A percentile compares a stretch with the other conserved stretches of the same genome.
Conservation (phyloP, 2,797 vertebrate species). For the Enteromius treurensis region DNA sequence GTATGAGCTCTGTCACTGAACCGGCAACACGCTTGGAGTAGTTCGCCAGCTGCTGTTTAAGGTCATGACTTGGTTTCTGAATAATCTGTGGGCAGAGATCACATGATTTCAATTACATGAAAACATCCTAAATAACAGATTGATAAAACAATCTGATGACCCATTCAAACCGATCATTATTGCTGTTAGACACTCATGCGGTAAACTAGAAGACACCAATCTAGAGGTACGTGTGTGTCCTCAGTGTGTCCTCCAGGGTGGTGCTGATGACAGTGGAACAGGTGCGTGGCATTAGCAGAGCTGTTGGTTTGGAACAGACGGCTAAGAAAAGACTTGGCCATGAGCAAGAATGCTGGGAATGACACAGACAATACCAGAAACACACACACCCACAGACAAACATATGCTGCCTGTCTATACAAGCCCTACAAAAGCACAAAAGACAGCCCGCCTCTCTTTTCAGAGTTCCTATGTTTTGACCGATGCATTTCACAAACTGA, state of each 20-base stretch:
- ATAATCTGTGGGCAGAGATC: constrained; percentile 75
- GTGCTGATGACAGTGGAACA: constrained; percentile 66
- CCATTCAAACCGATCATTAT: neutral
- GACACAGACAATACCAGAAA: constrained; percentile 31
- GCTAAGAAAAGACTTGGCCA: constrained; percentile 68
- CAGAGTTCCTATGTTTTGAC: neutral
- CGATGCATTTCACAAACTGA: neutral
- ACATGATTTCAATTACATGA: neutral
- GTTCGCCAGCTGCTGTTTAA: constrained; percentile 86
- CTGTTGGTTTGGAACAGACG: constrained; percentile 63
- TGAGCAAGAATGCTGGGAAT: constrained; percentile 31
- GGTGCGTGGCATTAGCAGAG: constrained; percentile 74
- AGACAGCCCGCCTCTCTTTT: neutral
- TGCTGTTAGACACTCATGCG: neutral
- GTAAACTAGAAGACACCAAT: neutral
- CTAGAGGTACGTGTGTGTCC: constrained; percentile 56
- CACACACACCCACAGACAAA: constrained; percentile 4
- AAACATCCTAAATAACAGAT: constrained; percentile 7
- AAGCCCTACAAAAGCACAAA: neutral
- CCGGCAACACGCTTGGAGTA: constrained; percentile 88
- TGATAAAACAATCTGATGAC: neutral
- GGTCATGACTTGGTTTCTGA: constrained; percentile 84
- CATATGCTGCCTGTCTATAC: constrained; percentile 11
- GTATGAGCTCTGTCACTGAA: constrained; percentile 89
- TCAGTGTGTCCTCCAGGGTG: constrained; percentile 64